Evolutionary conservation across 2,888 invertebrate species (phyloP), one percentile per base, ranked within the genome.

Genomic region (Melanargia galathea): DNA sequence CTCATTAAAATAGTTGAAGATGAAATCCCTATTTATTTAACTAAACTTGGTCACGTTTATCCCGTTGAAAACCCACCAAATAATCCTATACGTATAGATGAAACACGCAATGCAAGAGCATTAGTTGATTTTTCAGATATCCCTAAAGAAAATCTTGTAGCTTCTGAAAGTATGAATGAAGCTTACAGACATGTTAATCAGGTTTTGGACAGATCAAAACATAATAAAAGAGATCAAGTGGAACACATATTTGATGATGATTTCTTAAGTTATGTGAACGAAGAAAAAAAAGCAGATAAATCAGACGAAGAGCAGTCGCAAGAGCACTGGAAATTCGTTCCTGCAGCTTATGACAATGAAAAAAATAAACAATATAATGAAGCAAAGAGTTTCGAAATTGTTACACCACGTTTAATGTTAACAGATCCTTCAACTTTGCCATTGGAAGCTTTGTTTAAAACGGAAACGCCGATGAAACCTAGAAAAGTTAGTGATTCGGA

Each of bases 1-100:
- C 89, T 93, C 20, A 95, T 95, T 16, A 94, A 95, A 79, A 91
- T 95, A 58, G 92, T 95, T 2, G 94, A 94, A 82, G 92, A 92
- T 72, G 92, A 92, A 73, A 91, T 92, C 13, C 92, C 92, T 52
- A 90, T 91, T 66, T 92, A 92, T 72, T 73, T 92, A 18, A 92
- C 92, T 8, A 92, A 89, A 74, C 77, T 84, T 24, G 87, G 91
- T 2, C 92, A 88, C 65, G 79, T 90, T 16, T 92, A 92, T 72
- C 92, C 92, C 11, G 91, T 90, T 22, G 91, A 89, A 66, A 85
- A 92, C 70, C 90, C 88, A 16, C 92, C 92, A 8, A 82, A 90
- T 68, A 90, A 92, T 70, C 82, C 84, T 10, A 92, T 92, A 64
- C 81, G 87, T 54, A 92, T 92, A 16, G 92, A 92, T 69, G 92